These are phyloP conservation scores for Limulus polyphemus DNA, from an alignment of 2,888 invertebrate species.

Conservation along the genomic window DNA sequence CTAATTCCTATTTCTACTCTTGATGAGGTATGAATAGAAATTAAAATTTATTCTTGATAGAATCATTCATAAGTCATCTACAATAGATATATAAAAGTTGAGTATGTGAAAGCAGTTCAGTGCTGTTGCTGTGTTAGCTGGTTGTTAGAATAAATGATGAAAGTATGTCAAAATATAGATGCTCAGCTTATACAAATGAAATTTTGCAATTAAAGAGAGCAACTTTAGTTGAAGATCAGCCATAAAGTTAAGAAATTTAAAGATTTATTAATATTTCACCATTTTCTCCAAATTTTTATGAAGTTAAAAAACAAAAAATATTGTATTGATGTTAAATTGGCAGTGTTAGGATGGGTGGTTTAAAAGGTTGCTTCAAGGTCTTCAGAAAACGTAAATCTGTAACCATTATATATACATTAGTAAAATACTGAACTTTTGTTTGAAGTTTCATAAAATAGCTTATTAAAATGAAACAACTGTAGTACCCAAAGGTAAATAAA, in stretches of 20 bases:
- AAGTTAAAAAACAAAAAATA: too few species aligned
- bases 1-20: constrained; percentile 50
- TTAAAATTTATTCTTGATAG: constrained; percentile 2
- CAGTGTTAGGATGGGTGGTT: too few species aligned
- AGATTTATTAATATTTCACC: not conserved
- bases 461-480: too few species aligned
- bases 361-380: too few species aligned
- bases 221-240: not conserved
- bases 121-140: not conserved
- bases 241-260: constrained; percentile 5
- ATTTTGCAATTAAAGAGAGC: not conserved
- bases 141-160: too few species aligned
- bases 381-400: too few species aligned
- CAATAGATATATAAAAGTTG: not conserved
- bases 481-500: too few species aligned
- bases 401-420: too few species aligned
- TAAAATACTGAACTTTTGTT: too few species aligned
- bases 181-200: constrained; percentile 1
- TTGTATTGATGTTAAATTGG: too few species aligned
- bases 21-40: constrained; percentile 45
- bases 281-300: too few species aligned
- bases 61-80: constrained; percentile 10
- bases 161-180: not conserved
- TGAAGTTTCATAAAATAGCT: too few species aligned
- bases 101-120: not conserved